These are phyloP conservation scores for Holacanthus passer DNA, from an alignment of 2,113 vertebrate genomes.

Conservation along the genomic window DNA sequence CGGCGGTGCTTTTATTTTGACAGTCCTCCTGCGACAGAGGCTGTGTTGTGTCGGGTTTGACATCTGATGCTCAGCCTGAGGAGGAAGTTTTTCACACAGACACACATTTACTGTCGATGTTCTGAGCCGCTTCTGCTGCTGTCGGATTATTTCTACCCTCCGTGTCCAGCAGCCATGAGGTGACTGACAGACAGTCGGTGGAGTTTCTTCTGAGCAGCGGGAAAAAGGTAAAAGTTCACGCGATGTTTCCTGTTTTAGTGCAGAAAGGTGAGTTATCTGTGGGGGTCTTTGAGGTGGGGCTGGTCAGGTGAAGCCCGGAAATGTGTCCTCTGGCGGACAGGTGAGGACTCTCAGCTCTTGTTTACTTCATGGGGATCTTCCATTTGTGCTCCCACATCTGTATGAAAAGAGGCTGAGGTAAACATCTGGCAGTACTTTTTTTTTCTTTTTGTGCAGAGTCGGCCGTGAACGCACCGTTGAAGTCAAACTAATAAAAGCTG, in stretches of 20 bases:
- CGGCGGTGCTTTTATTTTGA: constrained; percentile 58
- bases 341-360: neutral
- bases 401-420: neutral
- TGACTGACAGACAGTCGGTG: neutral
- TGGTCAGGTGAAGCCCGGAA: constrained; percentile 36
- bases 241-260: neutral
- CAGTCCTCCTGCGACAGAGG: fast-evolving
- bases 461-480: too few species aligned
- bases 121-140: neutral
- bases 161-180: neutral
- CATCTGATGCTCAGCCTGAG: neutral
- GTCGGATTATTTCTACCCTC: neutral
- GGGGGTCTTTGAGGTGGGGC: constrained; percentile 7
- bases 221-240: neutral
- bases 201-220: neutral
- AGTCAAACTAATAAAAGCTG: too few species aligned
- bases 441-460: too few species aligned
- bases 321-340: neutral
- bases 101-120: neutral
- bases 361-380: fast-evolving
- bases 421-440: neutral
- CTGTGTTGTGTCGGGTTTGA: neutral
- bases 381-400: neutral
- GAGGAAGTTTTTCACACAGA: constrained; percentile 39
- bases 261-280: constrained; percentile 13